phyloP scores from a whole-genome alignment of 2,113 vertebrate species.

The Ranitomeya imitator region DNA sequence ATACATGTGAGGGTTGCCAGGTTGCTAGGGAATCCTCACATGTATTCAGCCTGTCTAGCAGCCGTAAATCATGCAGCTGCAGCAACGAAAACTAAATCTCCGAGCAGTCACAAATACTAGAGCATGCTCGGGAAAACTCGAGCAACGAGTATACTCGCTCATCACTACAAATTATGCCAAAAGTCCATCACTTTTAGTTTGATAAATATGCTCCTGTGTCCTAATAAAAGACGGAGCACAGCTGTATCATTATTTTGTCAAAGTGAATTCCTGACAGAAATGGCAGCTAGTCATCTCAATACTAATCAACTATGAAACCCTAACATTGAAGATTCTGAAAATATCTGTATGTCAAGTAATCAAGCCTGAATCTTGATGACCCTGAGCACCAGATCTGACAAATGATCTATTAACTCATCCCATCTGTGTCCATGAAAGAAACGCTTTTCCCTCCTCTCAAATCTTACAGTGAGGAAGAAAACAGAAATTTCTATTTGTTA shows the following conservation, averaged over 20 bases:
- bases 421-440: conserved; percentile 8
- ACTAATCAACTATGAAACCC: neutral
- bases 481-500: neutral
- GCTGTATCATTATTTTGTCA: neutral
- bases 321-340: neutral
- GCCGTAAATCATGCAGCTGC: no score
- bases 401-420: neutral
- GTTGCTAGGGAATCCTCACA: no score
- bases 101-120: no score
- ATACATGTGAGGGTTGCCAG: no score
- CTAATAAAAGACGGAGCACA: neutral
- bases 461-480: neutral
- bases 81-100: no score
- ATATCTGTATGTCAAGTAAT: conserved; percentile 13
- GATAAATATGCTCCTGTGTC: no score
- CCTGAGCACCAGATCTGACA: neutral
- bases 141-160: no score
- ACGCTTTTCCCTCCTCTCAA: neutral
- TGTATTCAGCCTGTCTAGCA: no score
- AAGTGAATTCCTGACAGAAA: neutral
- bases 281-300: no score
- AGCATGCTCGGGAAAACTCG: no score
- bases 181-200: no score
- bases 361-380: neutral
- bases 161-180: no score